These are phyloP conservation scores for Pipistrellus kuhlii DNA, from an alignment of 2,797 vertebrate species.

Conservation along the genomic window DNA sequence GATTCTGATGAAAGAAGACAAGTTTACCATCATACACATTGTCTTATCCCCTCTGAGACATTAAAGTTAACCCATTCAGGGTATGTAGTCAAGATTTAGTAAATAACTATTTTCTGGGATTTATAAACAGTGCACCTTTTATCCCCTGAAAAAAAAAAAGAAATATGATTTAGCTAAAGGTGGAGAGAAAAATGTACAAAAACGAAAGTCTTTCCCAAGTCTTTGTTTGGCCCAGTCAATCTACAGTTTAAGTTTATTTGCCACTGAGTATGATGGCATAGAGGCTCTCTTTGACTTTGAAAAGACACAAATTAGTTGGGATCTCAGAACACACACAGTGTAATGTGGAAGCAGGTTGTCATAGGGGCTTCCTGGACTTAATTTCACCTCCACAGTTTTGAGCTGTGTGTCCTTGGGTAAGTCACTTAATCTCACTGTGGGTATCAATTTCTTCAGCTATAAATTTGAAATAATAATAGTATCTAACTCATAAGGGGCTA, in stretches of 20 bases:
- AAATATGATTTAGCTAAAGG: conserved; percentile 40
- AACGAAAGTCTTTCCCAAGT: background rate
- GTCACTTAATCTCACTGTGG: conserved; percentile 19
- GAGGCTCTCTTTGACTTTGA: background rate
- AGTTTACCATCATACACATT: background rate
- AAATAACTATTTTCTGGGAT: conserved; percentile 44
- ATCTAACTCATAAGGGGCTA: background rate
- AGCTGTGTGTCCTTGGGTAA: conserved; percentile 29
- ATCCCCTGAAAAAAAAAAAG: background rate
- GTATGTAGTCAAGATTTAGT: background rate
- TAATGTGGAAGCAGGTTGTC: background rate
- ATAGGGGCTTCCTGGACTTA: background rate
- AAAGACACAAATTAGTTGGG: background rate
- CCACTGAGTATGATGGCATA: background rate
- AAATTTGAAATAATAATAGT: conserved; percentile 46
- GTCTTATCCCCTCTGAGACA: background rate
- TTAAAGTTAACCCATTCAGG: conserved; percentile 5
- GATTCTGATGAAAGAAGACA: background rate
- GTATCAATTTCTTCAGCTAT: conserved; percentile 1
- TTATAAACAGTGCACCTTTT: background rate
- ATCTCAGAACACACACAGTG: background rate
- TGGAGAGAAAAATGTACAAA: background rate
- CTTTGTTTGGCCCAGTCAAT: background rate
- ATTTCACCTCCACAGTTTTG: conserved; percentile 33
- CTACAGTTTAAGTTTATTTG: background rate